phyloP scores from a whole-genome alignment of 2,888 invertebrate species.

The Eurytoma californica region DNA sequence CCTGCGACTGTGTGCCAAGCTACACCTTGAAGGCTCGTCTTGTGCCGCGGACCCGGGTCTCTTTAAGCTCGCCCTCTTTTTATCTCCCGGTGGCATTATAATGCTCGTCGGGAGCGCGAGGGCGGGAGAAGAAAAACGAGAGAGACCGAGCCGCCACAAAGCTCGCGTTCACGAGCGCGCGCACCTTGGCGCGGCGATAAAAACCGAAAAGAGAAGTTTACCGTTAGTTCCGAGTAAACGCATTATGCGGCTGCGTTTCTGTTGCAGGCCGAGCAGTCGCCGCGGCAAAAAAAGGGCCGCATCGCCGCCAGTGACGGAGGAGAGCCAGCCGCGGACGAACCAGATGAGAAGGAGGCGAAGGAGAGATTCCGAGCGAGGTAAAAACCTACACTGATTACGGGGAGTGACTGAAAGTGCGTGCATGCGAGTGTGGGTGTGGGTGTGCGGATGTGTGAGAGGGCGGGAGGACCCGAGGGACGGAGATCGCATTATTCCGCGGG shows the following conservation, averaged over 20 bases:
- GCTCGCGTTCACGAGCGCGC: too few relatives aligned
- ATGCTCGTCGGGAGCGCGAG: background rate
- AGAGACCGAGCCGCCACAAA: background rate
- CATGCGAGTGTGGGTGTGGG: too few relatives aligned
- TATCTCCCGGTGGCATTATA: background rate
- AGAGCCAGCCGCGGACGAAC: background rate
- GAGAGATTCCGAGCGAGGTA: constrained; percentile 13
- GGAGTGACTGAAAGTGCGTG: constrained; percentile 16
- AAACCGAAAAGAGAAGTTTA: background rate
- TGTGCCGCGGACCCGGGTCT: too few relatives aligned
- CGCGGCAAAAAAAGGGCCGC: constrained; percentile 2
- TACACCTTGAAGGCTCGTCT: too few relatives aligned
- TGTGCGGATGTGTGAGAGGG: background rate
- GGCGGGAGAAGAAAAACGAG: background rate
- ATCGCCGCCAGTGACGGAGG: constrained; percentile 16
- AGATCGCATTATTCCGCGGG: constrained; percentile 30
- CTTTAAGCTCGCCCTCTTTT: background rate
- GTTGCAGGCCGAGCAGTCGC: constrained; percentile 30
- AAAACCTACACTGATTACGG: constrained; percentile 13
- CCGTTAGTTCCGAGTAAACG: constrained; percentile 42
- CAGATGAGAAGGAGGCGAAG: background rate
- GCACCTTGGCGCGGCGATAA: background rate
- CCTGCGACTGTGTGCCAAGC: too few relatives aligned
- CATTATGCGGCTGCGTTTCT: constrained; percentile 34
- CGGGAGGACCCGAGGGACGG: background rate